A percentile compares a stretch with the other conserved stretches of the same genome.
Conservation (phyloP, 2,888 invertebrate genomes). For the Brenthis ino region DNA sequence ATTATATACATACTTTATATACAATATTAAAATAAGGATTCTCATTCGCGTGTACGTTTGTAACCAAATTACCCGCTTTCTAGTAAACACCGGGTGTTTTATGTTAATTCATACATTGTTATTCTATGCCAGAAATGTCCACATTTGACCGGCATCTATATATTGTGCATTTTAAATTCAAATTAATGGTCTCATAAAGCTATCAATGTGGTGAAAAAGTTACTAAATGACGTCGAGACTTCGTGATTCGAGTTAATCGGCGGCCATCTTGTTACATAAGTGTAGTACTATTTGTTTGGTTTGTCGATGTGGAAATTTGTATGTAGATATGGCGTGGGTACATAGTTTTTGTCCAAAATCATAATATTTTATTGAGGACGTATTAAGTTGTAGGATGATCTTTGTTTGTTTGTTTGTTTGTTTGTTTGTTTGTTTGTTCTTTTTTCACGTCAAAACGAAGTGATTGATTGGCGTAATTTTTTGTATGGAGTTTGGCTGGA, state of each 20-base stretch:
- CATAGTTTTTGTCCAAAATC: too few relatives aligned
- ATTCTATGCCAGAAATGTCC: conserved; percentile 73
- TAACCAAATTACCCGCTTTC: conserved; percentile 82
- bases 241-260: conserved; percentile 73
- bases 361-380: too few relatives aligned
- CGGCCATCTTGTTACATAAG: conserved; percentile 67
- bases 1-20: conserved; percentile 63
- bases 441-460: too few relatives aligned
- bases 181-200: conserved; percentile 79
- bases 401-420: too few relatives aligned
- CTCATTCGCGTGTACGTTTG: conserved; percentile 68
- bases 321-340: too few relatives aligned
- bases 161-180: conserved; percentile 77
- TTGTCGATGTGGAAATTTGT: too few relatives aligned
- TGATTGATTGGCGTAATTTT: too few relatives aligned
- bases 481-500: too few relatives aligned
- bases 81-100: conserved; percentile 80
- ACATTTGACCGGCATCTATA: conserved; percentile 80
- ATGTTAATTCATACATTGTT: conserved; percentile 78
- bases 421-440: too few relatives aligned
- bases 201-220: conserved; percentile 75
- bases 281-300: not conserved
- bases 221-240: conserved; percentile 60
- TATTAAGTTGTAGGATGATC: too few relatives aligned
- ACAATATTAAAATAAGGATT: conserved; percentile 57